A percentile compares a stretch with the other conserved stretches of the same genome.
Conservation (phyloP, 2,888 invertebrate genomes). For the Melinopterus prodromus region DNA sequence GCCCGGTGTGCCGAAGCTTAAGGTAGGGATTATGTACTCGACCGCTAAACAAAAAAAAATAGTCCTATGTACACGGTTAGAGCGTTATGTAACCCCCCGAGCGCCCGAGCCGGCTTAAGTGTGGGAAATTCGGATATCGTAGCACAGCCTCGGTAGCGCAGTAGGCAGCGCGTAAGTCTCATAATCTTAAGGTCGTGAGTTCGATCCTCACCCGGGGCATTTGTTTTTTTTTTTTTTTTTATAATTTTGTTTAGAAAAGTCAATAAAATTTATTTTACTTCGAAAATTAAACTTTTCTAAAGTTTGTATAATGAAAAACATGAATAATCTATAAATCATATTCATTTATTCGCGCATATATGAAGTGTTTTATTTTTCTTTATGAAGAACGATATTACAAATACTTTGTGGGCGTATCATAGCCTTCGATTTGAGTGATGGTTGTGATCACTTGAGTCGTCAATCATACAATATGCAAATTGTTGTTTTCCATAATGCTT, state of each 20-base stretch:
- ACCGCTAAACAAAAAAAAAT: constrained; percentile 28
- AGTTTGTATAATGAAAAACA: too few relatives aligned
- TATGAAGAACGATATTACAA: neutral
- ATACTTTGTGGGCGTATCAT: neutral
- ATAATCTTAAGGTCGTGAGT: constrained; percentile 95
- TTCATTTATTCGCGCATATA: too few relatives aligned
- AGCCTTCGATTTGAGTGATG: neutral
- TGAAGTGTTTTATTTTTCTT: neutral
- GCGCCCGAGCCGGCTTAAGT: neutral
- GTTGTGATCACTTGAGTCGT: neutral
- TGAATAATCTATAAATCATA: too few relatives aligned
- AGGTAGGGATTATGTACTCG: constrained; percentile 33
- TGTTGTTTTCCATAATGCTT: too few relatives aligned
- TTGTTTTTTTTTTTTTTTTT: constrained; percentile 51
- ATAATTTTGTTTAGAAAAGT: neutral
- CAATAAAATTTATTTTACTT: neutral
- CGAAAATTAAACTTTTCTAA: neutral
- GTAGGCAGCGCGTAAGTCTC: constrained; percentile 91
- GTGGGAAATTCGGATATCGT: neutral
- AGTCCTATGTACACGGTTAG: neutral
- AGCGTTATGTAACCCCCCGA: constrained; percentile 10
- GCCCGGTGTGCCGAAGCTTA: constrained; percentile 32
- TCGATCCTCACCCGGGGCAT: constrained; percentile 93
- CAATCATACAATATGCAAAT: neutral
- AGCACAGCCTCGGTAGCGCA: constrained; percentile 81